These are phyloP conservation scores for Bimastos eiseni DNA, from an alignment of 2,888 invertebrate genomes.

Conservation along the genomic window DNA sequence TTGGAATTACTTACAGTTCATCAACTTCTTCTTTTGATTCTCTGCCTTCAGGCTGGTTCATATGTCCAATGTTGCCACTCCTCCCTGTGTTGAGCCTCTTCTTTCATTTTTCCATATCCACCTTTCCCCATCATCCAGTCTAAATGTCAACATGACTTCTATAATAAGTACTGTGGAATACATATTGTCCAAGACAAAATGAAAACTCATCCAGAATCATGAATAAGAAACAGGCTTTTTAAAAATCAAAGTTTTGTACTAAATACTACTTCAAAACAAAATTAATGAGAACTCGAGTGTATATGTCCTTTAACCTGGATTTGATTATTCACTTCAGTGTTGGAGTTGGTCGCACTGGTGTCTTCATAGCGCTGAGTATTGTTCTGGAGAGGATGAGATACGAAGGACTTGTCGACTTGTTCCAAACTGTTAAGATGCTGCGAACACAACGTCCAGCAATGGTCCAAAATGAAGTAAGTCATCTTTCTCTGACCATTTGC, in stretches of 20 bases:
- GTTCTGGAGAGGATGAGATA: conserved; percentile 98
- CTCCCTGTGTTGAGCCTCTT: too few relatives aligned
- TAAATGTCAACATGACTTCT: not conserved
- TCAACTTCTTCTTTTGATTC: too few relatives aligned
- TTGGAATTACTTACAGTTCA: not conserved
- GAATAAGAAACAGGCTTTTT: not conserved
- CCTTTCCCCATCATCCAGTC: too few relatives aligned
- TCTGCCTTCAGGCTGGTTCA: too few relatives aligned
- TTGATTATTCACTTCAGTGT: conserved; percentile 69
- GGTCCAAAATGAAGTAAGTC: conserved; percentile 95
- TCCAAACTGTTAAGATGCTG: conserved; percentile 96
- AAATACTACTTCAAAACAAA: not conserved
- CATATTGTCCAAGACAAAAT: not conserved
- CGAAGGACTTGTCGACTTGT: conserved; percentile 97
- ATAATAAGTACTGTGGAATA: not conserved
- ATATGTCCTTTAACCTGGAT: not conserved
- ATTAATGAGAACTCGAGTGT: not conserved
- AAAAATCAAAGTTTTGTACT: not conserved
- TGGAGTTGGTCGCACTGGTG: conserved; percentile 96
- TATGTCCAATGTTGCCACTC: too few relatives aligned
- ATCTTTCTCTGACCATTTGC: conserved; percentile 64
- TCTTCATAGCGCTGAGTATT: conserved; percentile 95
- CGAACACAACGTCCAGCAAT: conserved; percentile 97
- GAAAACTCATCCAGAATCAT: not conserved
- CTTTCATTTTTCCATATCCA: too few relatives aligned